Conservation (phyloP, 1,140 invertebrate species). For the Schmidtea mediterranea region DNA sequence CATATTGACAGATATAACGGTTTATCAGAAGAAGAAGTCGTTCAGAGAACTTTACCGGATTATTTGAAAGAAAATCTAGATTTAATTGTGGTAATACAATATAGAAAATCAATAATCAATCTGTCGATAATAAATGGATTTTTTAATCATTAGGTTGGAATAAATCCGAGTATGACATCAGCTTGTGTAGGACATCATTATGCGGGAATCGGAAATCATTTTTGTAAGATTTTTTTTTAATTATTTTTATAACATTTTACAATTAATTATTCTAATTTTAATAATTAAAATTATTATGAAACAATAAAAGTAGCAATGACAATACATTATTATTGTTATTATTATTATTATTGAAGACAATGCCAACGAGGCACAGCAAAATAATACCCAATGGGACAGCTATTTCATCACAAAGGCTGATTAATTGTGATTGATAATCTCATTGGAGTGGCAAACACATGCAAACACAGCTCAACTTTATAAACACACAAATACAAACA, state of each 20-base stretch:
- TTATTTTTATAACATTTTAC: slow-evolving; percentile 2
- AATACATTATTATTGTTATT: too few relatives aligned
- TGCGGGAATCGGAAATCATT: slow-evolving; percentile 87
- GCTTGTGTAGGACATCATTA: slow-evolving; percentile 92
- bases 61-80: slow-evolving; percentile 66
- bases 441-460: too few relatives aligned
- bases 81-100: slow-evolving; percentile 64
- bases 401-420: too few relatives aligned
- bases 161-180: slow-evolving; percentile 79
- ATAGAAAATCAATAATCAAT: not conserved
- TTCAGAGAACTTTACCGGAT: slow-evolving; percentile 64
- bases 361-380: too few relatives aligned
- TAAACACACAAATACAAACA: too few relatives aligned
- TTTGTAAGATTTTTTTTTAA: slow-evolving; percentile 40
- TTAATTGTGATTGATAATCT: too few relatives aligned
- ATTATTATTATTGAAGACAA: too few relatives aligned
- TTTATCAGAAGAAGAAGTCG: slow-evolving; percentile 79
- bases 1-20: slow-evolving; percentile 60
- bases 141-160: slow-evolving; percentile 47
- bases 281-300: too few relatives aligned
- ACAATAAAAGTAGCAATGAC: too few relatives aligned
- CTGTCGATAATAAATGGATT: not conserved
- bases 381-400: too few relatives aligned
- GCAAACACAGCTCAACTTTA: too few relatives aligned
- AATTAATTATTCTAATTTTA: too few relatives aligned